Conservation (phyloP, 2,797 vertebrate genomes). For the Podarcis lilfordi region DNA sequence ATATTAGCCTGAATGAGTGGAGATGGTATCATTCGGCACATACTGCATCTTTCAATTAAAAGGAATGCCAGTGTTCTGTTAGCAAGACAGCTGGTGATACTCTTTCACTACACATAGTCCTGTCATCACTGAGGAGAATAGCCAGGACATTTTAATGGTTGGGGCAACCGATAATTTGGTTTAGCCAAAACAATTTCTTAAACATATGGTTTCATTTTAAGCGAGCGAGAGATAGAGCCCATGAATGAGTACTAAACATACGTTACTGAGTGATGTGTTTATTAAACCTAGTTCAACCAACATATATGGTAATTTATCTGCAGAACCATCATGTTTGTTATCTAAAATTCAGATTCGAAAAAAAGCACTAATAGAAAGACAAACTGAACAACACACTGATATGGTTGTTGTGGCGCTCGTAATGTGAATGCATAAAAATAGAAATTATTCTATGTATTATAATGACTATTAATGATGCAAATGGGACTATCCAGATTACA, state of each 20-base stretch:
- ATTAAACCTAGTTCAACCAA: conserved; percentile 51
- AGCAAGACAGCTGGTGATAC: conserved; percentile 74
- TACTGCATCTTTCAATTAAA: conserved; percentile 74
- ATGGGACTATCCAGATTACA: conserved; percentile 2
- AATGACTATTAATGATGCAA: not conserved
- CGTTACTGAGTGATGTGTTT: conserved; percentile 36
- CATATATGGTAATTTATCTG: conserved; percentile 29
- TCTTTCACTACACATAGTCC: conserved; percentile 75
- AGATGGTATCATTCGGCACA: conserved; percentile 73
- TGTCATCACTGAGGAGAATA: conserved; percentile 69
- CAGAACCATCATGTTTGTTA: conserved; percentile 40
- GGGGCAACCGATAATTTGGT: conserved; percentile 69
- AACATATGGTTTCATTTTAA: conserved; percentile 59
- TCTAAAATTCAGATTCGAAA: not conserved
- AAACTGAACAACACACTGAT: too few species aligned
- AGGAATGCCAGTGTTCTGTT: conserved; percentile 74
- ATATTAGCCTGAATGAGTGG: conserved; percentile 70
- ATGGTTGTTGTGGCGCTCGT: not conserved
- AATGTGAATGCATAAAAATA: not conserved
- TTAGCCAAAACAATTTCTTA: conserved; percentile 72
- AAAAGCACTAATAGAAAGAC: not conserved
- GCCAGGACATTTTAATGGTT: conserved; percentile 69
- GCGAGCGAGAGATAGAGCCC: conserved; percentile 45
- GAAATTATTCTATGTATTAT: not conserved
- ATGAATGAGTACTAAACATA: conserved; percentile 48